Base-by-base conservation (phyloP, 2,888 invertebrate genomes). In the Sisyra nigra region DNA sequence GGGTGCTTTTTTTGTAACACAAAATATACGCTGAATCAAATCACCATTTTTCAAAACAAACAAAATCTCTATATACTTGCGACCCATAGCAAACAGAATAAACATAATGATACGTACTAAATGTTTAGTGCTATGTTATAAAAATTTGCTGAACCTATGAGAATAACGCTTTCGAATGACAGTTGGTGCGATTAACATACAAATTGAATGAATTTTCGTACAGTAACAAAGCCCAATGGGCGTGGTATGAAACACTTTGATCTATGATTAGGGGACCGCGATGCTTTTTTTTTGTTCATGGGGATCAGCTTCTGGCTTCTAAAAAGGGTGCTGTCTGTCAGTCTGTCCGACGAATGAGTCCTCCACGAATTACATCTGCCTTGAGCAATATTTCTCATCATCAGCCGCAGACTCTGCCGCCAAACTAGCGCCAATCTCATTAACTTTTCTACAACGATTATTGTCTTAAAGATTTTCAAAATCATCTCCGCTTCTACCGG, bases 151-250 rank as follows among this genome's bases (percentile, higher is more conserved):
- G 24, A 24, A 24, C 24, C 24, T 24, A 24, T 24, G 24, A 24
- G 24, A 24, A 24, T 24, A 24, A 24, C 24, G 24, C 24, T 24
- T 18, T 11, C 17, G 19, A 18, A 18, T 19, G 17, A 19, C 38
- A 38, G 38, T 38, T 38, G 38, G 38, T 38, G 8, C 19, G 14
- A 38, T 38, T 38, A 38, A 38, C 38, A 38, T 38, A 38, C 38
- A 38, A 19, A 38, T 38, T 38, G 38, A 38, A 38, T 38, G 19
- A 18, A 38, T 7, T 19, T 38, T 11, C 9, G 11, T 19, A 17
- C 19, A 24, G 24, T 17, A 19, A 38, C 38, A 38, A 38, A 38
- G 38, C 18, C 11, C 11, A 17, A 19, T 14, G 19, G 38, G 38
- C 38, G 38, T 38, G 38, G 15, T 9, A 11, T 24, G 24, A 24